Percentiles rank a stretch among this genome's conserved stretches.
Evolutionary conservation across 2,888 invertebrate species (phyloP).

Genomic region (Sphaerolaimus hirsutus): DNA sequence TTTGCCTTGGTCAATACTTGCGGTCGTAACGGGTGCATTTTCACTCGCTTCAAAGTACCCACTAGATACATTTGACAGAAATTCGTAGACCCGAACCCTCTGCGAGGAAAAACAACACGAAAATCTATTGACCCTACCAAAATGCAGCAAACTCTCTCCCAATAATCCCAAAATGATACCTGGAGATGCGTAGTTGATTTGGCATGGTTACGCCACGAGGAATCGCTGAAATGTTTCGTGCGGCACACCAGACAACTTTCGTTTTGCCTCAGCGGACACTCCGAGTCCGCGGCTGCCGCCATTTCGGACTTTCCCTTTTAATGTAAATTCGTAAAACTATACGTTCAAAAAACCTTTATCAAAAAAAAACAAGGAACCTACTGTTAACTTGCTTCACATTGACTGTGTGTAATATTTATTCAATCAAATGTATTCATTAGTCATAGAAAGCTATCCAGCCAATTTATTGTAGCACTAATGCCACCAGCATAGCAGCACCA

Average conservation of each 20-base stretch:
- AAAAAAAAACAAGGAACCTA: too few relatives aligned
- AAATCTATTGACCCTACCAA: background rate
- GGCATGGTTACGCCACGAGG: background rate
- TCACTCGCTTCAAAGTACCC: background rate
- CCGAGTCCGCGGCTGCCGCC: too few relatives aligned
- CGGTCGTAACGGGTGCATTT: background rate
- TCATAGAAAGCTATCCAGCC: too few relatives aligned
- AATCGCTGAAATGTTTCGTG: background rate
- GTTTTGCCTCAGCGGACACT: too few relatives aligned
- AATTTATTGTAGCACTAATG: too few relatives aligned
- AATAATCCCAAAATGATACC: background rate
- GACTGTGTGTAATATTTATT: too few relatives aligned
- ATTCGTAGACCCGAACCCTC: background rate
- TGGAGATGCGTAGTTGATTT: background rate
- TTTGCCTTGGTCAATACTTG: background rate
- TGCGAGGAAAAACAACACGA: background rate
- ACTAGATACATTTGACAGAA: background rate
- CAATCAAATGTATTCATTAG: too few relatives aligned
- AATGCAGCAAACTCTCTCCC: background rate
- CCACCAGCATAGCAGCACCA: too few relatives aligned
- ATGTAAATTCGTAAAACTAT: too few relatives aligned
- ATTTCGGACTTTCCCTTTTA: too few relatives aligned
- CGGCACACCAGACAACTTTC: background rate
- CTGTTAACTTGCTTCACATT: too few relatives aligned
- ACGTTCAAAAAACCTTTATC: too few relatives aligned